Evolutionary conservation across 2,888 invertebrate species (phyloP), one percentile per base, ranked within the genome.

Genomic region (Cheiracanthium punctorium): DNA sequence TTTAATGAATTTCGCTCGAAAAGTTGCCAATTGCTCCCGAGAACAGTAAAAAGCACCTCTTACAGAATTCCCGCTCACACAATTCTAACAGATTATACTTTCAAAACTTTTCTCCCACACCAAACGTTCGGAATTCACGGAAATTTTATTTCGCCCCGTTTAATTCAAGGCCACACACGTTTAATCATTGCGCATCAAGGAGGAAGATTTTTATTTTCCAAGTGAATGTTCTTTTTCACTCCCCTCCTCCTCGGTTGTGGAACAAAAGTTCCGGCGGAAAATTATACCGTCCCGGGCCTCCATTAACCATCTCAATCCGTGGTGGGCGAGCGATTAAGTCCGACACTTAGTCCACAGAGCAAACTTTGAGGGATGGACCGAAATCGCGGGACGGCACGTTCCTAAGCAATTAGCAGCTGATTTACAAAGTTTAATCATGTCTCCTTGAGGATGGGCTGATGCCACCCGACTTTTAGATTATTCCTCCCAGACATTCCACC

Each of bases 391-490:
- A 67, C 24, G 81, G 87, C 87, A 87, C 87, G 87, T 87, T 73
- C 81, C 76, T 72, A 52, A 28, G 87, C 87, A 87, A 87, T 87
- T 87, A 87, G 87, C 81, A 37, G 87, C 87, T 87, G 87, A 87
- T 87, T 87, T 87, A 87, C 87, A 87, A 87, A 87, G 80, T 87
- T 87, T 87, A 87, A 87, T 87, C 87, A 87, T 87, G 81, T 81
- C 81, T 52, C 72, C 32, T 52, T 30, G 67, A 29, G 72, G 52
- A 58, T 70, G 17, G 58, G 71, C 29, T 33, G 52, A 58, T 72
- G 5, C 64, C 77, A 1, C 43, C 77, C 32, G n/a, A 67, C 48
- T 37, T 33, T 37, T 75, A 76, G 82, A 76, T 75, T 75, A 64
- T 70, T 76, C 77, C 72, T 48, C 58, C 43, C 79, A 79, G 58